Conservation (phyloP, 2,888 invertebrate genomes). For the Drosophila incognita region DNA sequence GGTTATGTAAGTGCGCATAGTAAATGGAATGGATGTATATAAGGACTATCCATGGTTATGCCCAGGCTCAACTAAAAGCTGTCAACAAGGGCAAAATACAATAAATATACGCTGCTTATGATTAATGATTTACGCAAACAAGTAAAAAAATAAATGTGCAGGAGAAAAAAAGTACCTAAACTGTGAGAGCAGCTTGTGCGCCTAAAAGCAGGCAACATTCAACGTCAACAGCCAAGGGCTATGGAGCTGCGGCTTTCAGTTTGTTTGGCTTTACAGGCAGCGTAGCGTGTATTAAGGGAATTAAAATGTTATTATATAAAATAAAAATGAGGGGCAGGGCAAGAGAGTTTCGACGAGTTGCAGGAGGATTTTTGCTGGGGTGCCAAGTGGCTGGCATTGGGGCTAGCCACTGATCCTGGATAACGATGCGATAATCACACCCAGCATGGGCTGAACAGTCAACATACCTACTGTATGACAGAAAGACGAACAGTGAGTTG, state of each 20-base stretch:
- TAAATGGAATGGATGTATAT: slow-evolving; percentile 38
- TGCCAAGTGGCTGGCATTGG: slow-evolving; percentile 43
- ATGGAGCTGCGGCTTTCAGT: slow-evolving; percentile 51
- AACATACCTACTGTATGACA: slow-evolving; percentile 47
- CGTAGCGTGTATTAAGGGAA: slow-evolving; percentile 80
- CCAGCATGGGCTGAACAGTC: slow-evolving; percentile 39
- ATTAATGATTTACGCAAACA: slow-evolving; percentile 76
- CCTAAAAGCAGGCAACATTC: slow-evolving; percentile 49
- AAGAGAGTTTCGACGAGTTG: slow-evolving; percentile 1
- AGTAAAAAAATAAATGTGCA: slow-evolving; percentile 22
- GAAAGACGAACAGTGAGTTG: slow-evolving; percentile 3
- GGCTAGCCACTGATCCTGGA: slow-evolving; percentile 73
- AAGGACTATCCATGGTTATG: slow-evolving; percentile 41
- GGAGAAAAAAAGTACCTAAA: slow-evolving; percentile 23
- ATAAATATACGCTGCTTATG: slow-evolving; percentile 78
- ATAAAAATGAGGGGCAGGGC: slow-evolving; percentile 38
- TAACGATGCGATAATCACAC: slow-evolving; percentile 79
- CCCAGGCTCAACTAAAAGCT: slow-evolving; percentile 61
- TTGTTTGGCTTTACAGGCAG: slow-evolving; percentile 72
- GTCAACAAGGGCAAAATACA: slow-evolving; percentile 70
- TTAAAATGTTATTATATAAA: slow-evolving; percentile 78
- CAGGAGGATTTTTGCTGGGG: slow-evolving; percentile 25
- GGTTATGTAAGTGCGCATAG: slow-evolving; percentile 37
- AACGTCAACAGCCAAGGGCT: slow-evolving; percentile 48
- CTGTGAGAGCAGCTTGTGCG: slow-evolving; percentile 41